Evolutionary conservation across 2,797 vertebrate genomes (phyloP).

Genomic region (Lutjanus argentimaculatus): DNA sequence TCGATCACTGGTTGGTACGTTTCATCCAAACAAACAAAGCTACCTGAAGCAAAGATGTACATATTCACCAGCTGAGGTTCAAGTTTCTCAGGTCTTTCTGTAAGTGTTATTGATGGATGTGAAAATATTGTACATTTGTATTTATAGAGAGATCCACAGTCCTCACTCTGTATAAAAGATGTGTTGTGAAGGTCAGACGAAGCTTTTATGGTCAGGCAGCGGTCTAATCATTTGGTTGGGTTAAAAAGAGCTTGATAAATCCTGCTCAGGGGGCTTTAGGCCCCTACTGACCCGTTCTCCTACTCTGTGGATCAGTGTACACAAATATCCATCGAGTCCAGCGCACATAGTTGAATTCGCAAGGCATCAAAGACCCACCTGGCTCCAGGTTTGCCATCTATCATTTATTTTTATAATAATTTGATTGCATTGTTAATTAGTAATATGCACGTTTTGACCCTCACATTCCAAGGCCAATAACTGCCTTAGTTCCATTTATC

Average conservation of each 20-base stretch:
- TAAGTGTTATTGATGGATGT: neutral
- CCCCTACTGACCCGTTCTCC: neutral
- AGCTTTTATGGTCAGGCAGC: neutral
- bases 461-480: too few species aligned
- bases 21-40: slow-evolving; percentile 32
- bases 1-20: slow-evolving; percentile 45
- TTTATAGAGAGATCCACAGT: neutral
- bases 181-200: neutral
- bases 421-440: neutral
- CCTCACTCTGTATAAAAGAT: neutral
- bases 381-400: neutral
- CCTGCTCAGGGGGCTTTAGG: neutral
- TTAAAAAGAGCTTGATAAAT: neutral
- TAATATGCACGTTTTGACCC: neutral
- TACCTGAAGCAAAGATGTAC: slow-evolving; percentile 17
- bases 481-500: too few species aligned
- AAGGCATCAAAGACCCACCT: neutral
- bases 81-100: neutral
- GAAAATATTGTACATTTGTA: too few species aligned
- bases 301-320: neutral
- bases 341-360: neutral
- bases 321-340: neutral
- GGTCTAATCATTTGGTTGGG: neutral
- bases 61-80: neutral
- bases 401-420: neutral